Percentiles rank a stretch among this genome's conserved stretches.
Evolutionary conservation across 1,140 invertebrate species (phyloP).

Genomic region (Drosophila rufa): DNA sequence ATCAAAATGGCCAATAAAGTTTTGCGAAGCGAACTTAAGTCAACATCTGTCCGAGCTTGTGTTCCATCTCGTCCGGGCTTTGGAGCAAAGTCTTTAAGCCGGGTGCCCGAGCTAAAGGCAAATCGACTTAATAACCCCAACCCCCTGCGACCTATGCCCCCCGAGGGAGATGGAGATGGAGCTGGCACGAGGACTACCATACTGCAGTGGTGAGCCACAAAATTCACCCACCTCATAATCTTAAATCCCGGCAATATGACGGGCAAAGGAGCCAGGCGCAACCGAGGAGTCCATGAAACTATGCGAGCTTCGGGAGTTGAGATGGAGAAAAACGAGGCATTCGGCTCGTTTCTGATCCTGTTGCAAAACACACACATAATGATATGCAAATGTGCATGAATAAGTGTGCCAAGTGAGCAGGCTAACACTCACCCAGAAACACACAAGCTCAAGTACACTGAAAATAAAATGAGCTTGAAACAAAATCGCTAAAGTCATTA

Average conservation of each 20-base stretch:
- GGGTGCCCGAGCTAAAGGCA: constrained; percentile 20
- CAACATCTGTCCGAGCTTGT: constrained; percentile 41
- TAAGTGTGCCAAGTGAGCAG: constrained; percentile 63
- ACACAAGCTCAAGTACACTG: constrained; percentile 3
- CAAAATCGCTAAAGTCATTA: no score
- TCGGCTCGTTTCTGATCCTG: constrained; percentile 37
- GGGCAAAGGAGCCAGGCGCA: constrained; percentile 6
- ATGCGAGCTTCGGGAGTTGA: constrained; percentile 33
- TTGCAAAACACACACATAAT: constrained; percentile 62
- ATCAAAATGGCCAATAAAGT: constrained; percentile 31
- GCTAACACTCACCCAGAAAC: constrained; percentile 37
- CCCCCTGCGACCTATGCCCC: constrained; percentile 60
- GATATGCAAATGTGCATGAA: constrained; percentile 81
- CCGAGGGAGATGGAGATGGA: constrained; percentile 16
- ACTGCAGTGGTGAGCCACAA: constrained; percentile 69
- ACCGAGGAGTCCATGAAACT: constrained; percentile 37
- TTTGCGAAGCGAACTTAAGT: constrained; percentile 33
- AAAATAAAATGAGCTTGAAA: background rate
- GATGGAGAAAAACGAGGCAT: constrained; percentile 46
- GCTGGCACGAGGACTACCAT: constrained; percentile 50
- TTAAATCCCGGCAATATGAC: constrained; percentile 80
- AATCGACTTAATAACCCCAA: constrained; percentile 68
- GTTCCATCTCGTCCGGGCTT: constrained; percentile 26
- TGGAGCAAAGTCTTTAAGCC: constrained; percentile 43
- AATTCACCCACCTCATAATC: constrained; percentile 79